phyloP scores from a whole-genome alignment of 53 echinoderm and acorn worm genomes.

The Astropecten irregularis region DNA sequence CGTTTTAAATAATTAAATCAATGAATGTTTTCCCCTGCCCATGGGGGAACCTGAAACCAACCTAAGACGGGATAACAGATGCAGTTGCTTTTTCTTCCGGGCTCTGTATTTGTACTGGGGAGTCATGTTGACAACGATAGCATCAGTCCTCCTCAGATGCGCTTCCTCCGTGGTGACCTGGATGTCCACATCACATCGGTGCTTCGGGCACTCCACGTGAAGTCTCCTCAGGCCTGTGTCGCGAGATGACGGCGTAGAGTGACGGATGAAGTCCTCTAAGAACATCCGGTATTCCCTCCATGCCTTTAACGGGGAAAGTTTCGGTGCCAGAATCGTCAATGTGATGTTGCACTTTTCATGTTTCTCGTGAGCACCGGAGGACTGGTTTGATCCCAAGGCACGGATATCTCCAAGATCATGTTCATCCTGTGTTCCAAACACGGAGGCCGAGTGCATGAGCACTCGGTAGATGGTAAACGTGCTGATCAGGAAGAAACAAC shows the following conservation, averaged over 20 bases:
- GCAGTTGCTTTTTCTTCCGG: conserved; percentile 55
- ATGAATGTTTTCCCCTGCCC: too few relatives aligned
- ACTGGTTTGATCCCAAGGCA: too few relatives aligned
- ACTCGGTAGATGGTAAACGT: too few relatives aligned
- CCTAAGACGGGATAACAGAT: conserved; percentile 25
- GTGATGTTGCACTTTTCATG: not conserved
- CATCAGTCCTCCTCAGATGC: conserved; percentile 68
- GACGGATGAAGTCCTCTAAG: conserved; percentile 43
- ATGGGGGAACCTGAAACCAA: too few relatives aligned
- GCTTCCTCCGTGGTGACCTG: conserved; percentile 56
- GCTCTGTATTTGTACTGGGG: too few relatives aligned
- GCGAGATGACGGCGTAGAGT: not conserved
- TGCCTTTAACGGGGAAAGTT: conserved; percentile 62
- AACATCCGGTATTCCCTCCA: conserved; percentile 79
- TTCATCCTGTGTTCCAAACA: too few relatives aligned
- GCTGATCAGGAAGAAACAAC: too few relatives aligned
- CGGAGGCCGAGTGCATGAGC: too few relatives aligned
- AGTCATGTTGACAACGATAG: conserved; percentile 73
- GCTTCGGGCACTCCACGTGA: conserved; percentile 68
- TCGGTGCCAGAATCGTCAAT: conserved; percentile 64
- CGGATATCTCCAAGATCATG: too few relatives aligned
- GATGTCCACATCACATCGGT: conserved; percentile 69
- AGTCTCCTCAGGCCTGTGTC: conserved; percentile 46
- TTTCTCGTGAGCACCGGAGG: too few relatives aligned
- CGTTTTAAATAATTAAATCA: too few relatives aligned